A percentile compares a stretch with the other conserved stretches of the same genome.
These are phyloP conservation scores for Hassar affinis DNA, from an alignment of 2,113 vertebrate species.

Conservation along the genomic window DNA sequence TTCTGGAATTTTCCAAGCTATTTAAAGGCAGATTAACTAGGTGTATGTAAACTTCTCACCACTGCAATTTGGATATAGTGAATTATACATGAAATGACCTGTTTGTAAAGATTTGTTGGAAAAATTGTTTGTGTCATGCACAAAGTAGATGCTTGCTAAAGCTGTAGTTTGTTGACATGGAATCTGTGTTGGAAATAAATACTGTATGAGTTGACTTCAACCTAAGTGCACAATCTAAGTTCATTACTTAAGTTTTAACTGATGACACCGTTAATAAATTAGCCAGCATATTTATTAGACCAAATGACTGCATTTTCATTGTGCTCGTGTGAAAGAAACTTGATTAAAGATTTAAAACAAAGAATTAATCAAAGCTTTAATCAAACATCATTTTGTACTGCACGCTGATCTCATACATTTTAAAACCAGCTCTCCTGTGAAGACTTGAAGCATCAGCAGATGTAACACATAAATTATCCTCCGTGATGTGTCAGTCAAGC, in stretches of 20 bases:
- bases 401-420: conserved; percentile 24
- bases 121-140: no score
- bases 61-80: no score
- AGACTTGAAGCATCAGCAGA: neutral
- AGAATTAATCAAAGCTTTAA: conserved; percentile 25
- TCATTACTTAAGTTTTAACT: neutral
- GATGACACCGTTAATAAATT: neutral
- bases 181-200: no score
- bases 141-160: no score
- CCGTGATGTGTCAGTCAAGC: conserved; percentile 3
- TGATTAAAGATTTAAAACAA: conserved; percentile 13
- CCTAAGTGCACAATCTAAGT: no score
- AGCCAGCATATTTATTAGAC: neutral
- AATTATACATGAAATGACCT: no score
- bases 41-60: no score
- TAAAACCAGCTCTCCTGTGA: neutral
- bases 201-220: no score
- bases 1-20: no score
- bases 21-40: no score
- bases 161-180: no score
- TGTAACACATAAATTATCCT: conserved; percentile 14
- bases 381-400: conserved; percentile 7
- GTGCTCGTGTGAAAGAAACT: neutral
- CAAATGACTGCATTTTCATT: neutral
- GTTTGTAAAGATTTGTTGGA: no score